A percentile compares a stretch with the other conserved stretches of the same genome.
phyloP scores from a whole-genome alignment of 2,113 vertebrate species.

The Esox niger region DNA sequence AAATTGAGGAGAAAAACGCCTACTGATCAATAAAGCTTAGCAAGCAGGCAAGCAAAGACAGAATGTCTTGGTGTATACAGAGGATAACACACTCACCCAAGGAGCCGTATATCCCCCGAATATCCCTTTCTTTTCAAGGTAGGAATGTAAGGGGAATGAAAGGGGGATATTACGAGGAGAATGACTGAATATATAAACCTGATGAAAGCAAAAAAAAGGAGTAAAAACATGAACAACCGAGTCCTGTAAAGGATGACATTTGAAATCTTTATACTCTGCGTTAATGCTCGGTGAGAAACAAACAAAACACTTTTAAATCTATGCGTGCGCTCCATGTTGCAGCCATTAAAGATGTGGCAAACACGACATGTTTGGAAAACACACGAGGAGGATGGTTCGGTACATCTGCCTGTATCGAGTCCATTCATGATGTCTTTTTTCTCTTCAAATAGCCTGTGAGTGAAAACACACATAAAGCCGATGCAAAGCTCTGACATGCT shows the following conservation, averaged over 20 bases:
- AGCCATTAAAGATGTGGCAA: not conserved
- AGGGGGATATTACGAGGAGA: constrained; percentile 23
- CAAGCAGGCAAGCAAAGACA: constrained; percentile 63
- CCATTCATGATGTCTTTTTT: constrained; percentile 30
- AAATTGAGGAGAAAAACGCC: constrained; percentile 64
- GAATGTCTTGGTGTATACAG: constrained; percentile 61
- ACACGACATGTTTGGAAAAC: not conserved
- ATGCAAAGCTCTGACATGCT: constrained; percentile 32
- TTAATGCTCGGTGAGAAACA: constrained; percentile 1
- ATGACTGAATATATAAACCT: constrained; percentile 35
- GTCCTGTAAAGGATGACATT: constrained; percentile 2
- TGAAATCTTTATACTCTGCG: not conserved
- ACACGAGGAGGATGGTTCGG: not conserved
- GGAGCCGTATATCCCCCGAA: constrained; percentile 49
- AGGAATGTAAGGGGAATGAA: constrained; percentile 35
- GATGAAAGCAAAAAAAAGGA: constrained; percentile 10
- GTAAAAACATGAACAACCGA: constrained; percentile 22
- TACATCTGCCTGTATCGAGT: constrained; percentile 24
- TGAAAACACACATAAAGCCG: constrained; percentile 45
- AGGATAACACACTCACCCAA: constrained; percentile 57
- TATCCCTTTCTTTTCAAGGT: constrained; percentile 53
- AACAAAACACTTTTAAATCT: not conserved
- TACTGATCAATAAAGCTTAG: constrained; percentile 75
- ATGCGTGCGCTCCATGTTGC: not conserved
- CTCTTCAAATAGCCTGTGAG: constrained; percentile 35